A percentile compares a stretch with the other conserved stretches of the same genome.
These are phyloP conservation scores for Limnephilus rhombicus DNA, from an alignment of 2,888 invertebrate genomes.

Conservation along the genomic window DNA sequence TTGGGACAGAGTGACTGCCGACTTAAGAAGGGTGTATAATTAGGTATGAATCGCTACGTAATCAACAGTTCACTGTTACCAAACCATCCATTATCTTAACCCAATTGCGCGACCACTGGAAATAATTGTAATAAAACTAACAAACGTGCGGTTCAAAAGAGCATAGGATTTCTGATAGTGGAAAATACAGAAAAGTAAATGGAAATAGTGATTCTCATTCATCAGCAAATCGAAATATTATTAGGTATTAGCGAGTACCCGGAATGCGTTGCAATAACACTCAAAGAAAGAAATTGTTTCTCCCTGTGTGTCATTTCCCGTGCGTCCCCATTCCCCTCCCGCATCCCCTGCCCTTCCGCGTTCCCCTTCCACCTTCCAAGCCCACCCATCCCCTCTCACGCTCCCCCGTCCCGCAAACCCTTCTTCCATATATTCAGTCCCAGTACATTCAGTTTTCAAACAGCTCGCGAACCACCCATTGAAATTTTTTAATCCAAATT, in stretches of 20 bases:
- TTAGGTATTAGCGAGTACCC: neutral
- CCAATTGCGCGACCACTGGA: neutral
- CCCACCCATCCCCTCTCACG: no score
- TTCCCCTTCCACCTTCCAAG: no score
- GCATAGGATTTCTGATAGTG: neutral
- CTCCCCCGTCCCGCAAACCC: no score
- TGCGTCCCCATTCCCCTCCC: no score
- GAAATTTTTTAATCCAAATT: no score
- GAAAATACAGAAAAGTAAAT: neutral
- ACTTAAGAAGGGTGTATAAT: neutral
- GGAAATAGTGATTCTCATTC: neutral
- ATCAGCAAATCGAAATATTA: neutral
- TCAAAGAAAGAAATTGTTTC: no score
- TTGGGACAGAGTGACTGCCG: neutral
- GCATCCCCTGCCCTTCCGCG: no score
- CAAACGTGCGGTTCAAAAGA: conserved; percentile 11
- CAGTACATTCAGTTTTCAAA: no score
- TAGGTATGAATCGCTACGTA: neutral
- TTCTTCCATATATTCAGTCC: no score
- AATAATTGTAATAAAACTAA: neutral
- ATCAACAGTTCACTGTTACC: neutral
- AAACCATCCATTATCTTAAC: neutral
- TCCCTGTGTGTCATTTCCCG: no score
- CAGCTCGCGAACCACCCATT: no score
- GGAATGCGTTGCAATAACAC: no score